Percentiles rank a stretch among this genome's conserved stretches.
Evolutionary conservation across 2,113 vertebrate genomes (phyloP).

Genomic region (Amblyornis subalaris): DNA sequence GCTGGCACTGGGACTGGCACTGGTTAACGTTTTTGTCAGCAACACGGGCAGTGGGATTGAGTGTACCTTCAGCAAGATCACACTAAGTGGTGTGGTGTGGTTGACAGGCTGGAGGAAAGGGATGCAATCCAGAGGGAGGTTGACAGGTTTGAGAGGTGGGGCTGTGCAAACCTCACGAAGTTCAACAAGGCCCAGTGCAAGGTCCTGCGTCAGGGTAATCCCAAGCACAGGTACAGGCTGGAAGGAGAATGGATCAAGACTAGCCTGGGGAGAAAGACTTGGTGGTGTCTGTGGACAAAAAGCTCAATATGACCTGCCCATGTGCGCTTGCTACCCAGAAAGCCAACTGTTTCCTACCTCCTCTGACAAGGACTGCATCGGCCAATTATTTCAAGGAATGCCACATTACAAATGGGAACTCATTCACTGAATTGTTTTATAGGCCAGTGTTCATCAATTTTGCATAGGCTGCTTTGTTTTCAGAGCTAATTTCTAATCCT

Average conservation of each 20-base stretch:
- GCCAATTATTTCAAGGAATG: slow-evolving; percentile 12
- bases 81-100: neutral
- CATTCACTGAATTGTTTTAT: slow-evolving; percentile 13
- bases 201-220: neutral
- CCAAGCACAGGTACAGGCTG: neutral
- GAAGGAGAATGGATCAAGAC: neutral
- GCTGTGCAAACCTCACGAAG: neutral
- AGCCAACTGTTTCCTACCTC: neutral
- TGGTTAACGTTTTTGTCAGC: neutral
- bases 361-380: neutral
- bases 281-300: neutral
- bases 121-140: neutral
- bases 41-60: neutral
- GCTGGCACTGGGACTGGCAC: neutral
- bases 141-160: neutral
- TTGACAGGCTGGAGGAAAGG: neutral
- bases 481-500: slow-evolving; percentile 26
- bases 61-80: neutral
- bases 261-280: neutral
- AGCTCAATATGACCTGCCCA: neutral
- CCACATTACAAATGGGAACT: neutral
- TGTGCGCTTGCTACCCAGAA: neutral
- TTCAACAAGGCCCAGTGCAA: neutral
- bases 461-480: slow-evolving; percentile 13
- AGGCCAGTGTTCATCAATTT: neutral